Evolutionary conservation across 2,797 vertebrate genomes (phyloP).

Genomic region (Mus minutoides): DNA sequence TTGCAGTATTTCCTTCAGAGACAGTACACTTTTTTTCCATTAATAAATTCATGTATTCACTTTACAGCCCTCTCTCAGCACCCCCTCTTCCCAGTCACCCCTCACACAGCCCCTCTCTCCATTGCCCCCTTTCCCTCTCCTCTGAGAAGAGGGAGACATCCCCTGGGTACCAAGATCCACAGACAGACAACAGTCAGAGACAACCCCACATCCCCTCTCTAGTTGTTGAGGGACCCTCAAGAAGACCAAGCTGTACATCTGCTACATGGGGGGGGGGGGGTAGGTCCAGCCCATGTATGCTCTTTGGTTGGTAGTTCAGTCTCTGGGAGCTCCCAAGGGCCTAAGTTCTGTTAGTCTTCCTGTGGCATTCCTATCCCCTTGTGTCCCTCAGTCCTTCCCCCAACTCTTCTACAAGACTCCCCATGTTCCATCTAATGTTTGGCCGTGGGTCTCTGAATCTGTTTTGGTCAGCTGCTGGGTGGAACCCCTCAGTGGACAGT

Average conservation of each 20-base stretch:
- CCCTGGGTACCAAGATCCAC: too few relatives aligned
- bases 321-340: background rate
- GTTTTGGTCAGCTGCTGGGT: background rate
- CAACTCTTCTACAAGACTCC: background rate
- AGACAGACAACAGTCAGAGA: background rate
- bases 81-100: background rate
- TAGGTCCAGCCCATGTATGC: background rate
- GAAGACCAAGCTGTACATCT: background rate
- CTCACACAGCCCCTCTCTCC: background rate
- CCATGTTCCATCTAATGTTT: background rate
- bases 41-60: background rate
- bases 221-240: background rate
- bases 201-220: background rate
- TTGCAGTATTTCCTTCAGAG: background rate
- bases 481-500: background rate
- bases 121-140: background rate
- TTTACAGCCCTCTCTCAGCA: background rate
- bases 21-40: background rate
- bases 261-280: accelerated
- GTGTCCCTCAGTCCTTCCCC: background rate
- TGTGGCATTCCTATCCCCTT: background rate
- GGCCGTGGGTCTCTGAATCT: background rate
- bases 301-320: background rate
- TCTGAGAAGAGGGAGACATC: too few relatives aligned
- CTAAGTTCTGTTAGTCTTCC: background rate